Evolutionary conservation across 2,888 invertebrate genomes (phyloP), one percentile per base, ranked within the genome.

Genomic region (Cataglyphis livida): DNA sequence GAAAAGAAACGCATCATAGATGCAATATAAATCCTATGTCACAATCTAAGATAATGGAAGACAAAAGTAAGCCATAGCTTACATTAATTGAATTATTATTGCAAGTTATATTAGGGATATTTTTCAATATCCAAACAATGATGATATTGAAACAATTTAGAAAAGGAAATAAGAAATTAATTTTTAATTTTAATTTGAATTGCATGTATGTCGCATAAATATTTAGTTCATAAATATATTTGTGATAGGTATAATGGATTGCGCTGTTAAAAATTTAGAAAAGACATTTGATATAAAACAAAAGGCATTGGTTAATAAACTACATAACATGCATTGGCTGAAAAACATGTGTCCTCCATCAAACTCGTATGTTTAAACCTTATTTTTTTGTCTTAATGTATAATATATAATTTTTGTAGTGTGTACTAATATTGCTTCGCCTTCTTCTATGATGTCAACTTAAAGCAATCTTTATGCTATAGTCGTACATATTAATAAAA

Each of bases 261-360:
- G 57, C 32, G 38, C 74, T 64, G 75, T 82, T 85, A 87, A n/a
- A 68, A 57, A 79, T 83, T 81, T 88, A 68, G 57, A 85, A 86
- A 78, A 86, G 44, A 66, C 75, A 66, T 65, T 51, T 48, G 59
- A 73, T 70, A 51, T 83, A 87, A 66, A 82, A 74, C 90, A 85
- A 71, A 76, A 78, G 57, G 51, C 83, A 64, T 21, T 86, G 66
- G 83, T 92, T 66, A 83, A 73, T 81, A 91, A 90, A 82, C 71
- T 92, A 44, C 91, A 90, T 83, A 88, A 82, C 61, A 91, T 92
- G 92, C 83, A 86, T 62, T 93, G 92, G 92, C 89, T 92, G 75
- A 92, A 91, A 88, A 84, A 38, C 85, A 84, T 70, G 82, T 66
- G 84, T 82, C 79, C 83, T 74, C 75, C 83, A 54, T 65, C 89